These are phyloP conservation scores for Epirrita christyi DNA, from an alignment of 2,888 invertebrate species.

Conservation along the genomic window DNA sequence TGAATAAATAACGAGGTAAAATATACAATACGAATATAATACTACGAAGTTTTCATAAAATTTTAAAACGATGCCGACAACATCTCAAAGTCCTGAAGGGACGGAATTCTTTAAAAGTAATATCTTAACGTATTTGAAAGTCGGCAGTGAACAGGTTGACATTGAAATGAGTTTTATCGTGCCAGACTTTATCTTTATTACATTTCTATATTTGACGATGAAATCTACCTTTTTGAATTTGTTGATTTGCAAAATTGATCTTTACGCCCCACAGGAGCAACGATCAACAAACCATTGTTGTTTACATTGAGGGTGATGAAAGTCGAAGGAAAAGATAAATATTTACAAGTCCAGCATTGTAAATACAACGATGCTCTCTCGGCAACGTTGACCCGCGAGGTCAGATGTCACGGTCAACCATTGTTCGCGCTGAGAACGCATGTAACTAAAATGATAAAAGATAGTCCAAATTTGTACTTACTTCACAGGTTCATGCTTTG, in stretches of 20 bases:
- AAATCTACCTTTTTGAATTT: not conserved
- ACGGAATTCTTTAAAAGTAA: slow-evolving; percentile 32
- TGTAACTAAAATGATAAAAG: slow-evolving; percentile 6
- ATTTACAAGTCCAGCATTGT: slow-evolving; percentile 29
- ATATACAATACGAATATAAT: slow-evolving; percentile 15
- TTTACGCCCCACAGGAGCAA: slow-evolving; percentile 5
- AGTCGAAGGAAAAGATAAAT: slow-evolving; percentile 29
- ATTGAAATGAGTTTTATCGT: slow-evolving; percentile 28
- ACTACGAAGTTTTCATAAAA: slow-evolving; percentile 24
- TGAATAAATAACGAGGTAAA: slow-evolving; percentile 68
- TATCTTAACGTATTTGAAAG: slow-evolving; percentile 30
- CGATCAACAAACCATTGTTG: slow-evolving; percentile 22
- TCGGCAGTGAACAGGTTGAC: slow-evolving; percentile 17
- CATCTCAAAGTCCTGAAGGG: slow-evolving; percentile 11
- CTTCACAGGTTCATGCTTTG: too few species aligned
- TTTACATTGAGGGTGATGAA: slow-evolving; percentile 23
- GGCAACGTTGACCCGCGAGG: slow-evolving; percentile 21
- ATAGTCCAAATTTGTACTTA: slow-evolving; percentile 1
- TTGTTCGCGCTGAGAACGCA: slow-evolving; percentile 11
- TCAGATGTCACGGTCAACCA: slow-evolving; percentile 29
- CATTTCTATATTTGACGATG: not conserved
- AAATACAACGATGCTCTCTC: slow-evolving; percentile 19
- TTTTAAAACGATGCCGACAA: slow-evolving; percentile 21
- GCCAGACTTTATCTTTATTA: slow-evolving; percentile 20
- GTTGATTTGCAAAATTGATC: not conserved